Evolutionary conservation across 2,888 invertebrate genomes (phyloP).

Genomic region (Eupithecia tripunctaria): DNA sequence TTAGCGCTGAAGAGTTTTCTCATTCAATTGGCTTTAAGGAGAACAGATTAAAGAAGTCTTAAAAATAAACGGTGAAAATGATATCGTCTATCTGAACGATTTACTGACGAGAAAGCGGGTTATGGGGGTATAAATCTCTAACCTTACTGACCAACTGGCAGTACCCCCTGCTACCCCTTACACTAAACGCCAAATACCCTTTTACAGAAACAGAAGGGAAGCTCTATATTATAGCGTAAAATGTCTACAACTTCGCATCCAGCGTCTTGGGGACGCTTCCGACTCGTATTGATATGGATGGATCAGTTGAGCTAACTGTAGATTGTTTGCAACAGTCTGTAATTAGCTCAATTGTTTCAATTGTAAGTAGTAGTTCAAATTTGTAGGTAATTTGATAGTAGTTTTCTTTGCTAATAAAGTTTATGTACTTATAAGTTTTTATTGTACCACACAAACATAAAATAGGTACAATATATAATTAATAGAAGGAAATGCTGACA

Average conservation of each 20-base stretch:
- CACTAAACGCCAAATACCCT: conserved; percentile 22
- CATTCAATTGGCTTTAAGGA: background rate
- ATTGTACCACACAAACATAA: too few species aligned
- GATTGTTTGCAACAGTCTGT: too few species aligned
- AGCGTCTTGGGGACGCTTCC: too few species aligned
- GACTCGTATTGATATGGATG: too few species aligned
- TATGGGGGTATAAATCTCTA: conserved; percentile 81
- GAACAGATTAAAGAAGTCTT: conserved; percentile 46
- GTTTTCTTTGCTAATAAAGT: too few species aligned
- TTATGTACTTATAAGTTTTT: too few species aligned
- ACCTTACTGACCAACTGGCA: conserved; percentile 65
- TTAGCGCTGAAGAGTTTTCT: background rate
- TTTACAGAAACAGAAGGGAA: conserved; percentile 20
- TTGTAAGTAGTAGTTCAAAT: too few species aligned
- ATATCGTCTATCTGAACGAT: conserved; percentile 77
- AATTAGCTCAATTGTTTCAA: too few species aligned
- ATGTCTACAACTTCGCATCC: background rate
- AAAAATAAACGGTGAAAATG: conserved; percentile 76
- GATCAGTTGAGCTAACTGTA: too few species aligned
- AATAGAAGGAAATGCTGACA: too few species aligned
- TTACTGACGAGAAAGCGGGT: conserved; percentile 71
- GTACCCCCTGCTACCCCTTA: conserved; percentile 49
- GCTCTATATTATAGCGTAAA: background rate
- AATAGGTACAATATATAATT: too few species aligned
- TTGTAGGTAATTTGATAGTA: too few species aligned